phyloP scores from a whole-genome alignment of 2,888 invertebrate genomes.

The Trissoscelio sp. region DNA sequence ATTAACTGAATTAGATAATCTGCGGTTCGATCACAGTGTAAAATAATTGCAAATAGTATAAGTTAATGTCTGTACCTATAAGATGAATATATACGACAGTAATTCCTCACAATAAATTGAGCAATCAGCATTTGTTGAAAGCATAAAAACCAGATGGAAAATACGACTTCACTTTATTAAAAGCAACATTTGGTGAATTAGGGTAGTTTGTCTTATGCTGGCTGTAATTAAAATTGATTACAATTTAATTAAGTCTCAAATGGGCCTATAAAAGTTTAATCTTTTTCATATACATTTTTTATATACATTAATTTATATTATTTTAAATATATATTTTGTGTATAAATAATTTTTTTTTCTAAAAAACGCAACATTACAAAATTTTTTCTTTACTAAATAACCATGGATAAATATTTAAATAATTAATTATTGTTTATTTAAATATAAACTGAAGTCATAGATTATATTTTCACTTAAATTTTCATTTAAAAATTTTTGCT shows the following conservation, averaged over 20 bases:
- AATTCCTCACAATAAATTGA: conserved; percentile 76
- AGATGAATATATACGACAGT: conserved; percentile 48
- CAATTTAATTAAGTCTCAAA: conserved; percentile 65
- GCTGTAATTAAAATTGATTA: conserved; percentile 55
- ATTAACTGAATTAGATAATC: conserved; percentile 82
- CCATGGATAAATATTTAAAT: no score
- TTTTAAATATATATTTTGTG: no score
- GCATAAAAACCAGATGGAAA: conserved; percentile 53
- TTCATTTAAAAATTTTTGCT: no score
- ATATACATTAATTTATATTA: no score
- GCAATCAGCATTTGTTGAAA: conserved; percentile 74
- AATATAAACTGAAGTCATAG: no score
- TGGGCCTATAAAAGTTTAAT: no score
- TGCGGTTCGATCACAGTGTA: conserved; percentile 74
- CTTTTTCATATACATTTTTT: no score
- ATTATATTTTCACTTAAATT: no score
- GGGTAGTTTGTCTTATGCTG: conserved; percentile 39
- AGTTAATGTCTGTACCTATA: conserved; percentile 55
- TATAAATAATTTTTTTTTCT: no score
- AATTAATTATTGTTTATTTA: no score
- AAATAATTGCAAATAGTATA: conserved; percentile 70
- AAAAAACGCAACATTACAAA: no score
- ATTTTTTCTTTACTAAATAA: no score
- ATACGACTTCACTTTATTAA: conserved; percentile 35
- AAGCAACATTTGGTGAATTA: conserved; percentile 47